phyloP scores from a whole-genome alignment of 2,888 invertebrate genomes.

The Hyposoter dolosus region DNA sequence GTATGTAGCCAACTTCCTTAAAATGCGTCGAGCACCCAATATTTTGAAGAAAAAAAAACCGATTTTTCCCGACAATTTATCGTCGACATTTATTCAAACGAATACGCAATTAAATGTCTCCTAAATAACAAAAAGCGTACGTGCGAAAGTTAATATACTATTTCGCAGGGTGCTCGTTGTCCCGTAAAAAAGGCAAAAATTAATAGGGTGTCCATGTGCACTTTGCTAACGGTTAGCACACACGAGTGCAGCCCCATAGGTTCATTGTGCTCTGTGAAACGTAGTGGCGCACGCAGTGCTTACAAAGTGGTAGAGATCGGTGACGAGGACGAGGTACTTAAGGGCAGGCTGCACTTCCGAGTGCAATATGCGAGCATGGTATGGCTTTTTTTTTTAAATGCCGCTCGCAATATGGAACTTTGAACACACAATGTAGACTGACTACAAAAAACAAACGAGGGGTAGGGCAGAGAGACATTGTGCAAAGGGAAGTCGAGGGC shows the following conservation, averaged over 20 bases:
- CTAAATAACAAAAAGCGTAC: neutral
- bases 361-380: conserved; percentile 57
- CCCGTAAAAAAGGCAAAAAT: conserved; percentile 56
- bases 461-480: conserved; percentile 4
- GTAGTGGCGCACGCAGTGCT: conserved; percentile 37
- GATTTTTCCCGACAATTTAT: neutral
- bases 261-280: conserved; percentile 42
- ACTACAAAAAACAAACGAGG: conserved; percentile 44
- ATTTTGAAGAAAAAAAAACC: neutral
- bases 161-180: conserved; percentile 17
- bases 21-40: neutral
- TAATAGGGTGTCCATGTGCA: conserved; percentile 44
- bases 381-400: neutral
- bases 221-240: conserved; percentile 51
- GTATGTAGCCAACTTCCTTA: too few species aligned
- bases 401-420: conserved; percentile 33
- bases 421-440: conserved; percentile 4
- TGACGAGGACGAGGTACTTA: conserved; percentile 65
- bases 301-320: conserved; percentile 38
- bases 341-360: conserved; percentile 68
- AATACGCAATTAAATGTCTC: neutral
- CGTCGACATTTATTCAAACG: neutral
- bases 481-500: conserved; percentile 23
- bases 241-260: conserved; percentile 28
- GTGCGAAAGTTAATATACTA: neutral